phyloP scores from a whole-genome alignment of 2,113 vertebrate species.

The Illadopsis cleaveri region DNA sequence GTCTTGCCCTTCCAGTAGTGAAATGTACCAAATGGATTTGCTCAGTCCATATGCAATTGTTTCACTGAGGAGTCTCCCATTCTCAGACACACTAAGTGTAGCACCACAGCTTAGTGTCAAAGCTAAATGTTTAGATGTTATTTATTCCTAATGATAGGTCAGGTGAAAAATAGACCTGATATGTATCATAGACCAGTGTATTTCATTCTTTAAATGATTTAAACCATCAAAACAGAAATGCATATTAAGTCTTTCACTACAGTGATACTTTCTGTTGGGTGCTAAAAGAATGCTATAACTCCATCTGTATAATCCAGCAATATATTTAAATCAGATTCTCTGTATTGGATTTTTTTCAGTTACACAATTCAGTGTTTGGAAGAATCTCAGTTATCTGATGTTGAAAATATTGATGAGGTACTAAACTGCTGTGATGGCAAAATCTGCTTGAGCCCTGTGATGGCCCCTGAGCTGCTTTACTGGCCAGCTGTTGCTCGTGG shows the following conservation, averaged over 20 bases:
- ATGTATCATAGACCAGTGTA: background rate
- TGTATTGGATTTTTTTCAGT: background rate
- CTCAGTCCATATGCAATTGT: background rate
- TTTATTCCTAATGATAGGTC: background rate
- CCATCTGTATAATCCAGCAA: background rate
- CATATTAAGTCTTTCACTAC: background rate
- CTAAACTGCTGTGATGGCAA: constrained; percentile 9
- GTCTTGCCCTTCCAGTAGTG: background rate
- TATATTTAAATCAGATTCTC: background rate
- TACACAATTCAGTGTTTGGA: background rate
- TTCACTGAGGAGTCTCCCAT: background rate
- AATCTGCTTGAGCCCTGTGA: constrained; percentile 13
- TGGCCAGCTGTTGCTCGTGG: no score
- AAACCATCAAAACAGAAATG: background rate
- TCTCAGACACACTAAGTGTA: background rate
- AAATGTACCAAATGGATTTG: background rate
- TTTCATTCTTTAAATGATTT: background rate
- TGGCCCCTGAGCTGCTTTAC: no score
- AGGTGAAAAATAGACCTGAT: background rate
- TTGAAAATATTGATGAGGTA: constrained; percentile 34
- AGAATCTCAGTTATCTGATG: constrained; percentile 18
- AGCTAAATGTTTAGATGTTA: background rate
- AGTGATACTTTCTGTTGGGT: background rate
- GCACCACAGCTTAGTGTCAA: background rate
- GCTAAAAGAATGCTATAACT: background rate